Percentiles rank a stretch among this genome's conserved stretches.
Evolutionary conservation across 2,888 invertebrate genomes (phyloP).

Genomic region (Agrilus biguttatus): DNA sequence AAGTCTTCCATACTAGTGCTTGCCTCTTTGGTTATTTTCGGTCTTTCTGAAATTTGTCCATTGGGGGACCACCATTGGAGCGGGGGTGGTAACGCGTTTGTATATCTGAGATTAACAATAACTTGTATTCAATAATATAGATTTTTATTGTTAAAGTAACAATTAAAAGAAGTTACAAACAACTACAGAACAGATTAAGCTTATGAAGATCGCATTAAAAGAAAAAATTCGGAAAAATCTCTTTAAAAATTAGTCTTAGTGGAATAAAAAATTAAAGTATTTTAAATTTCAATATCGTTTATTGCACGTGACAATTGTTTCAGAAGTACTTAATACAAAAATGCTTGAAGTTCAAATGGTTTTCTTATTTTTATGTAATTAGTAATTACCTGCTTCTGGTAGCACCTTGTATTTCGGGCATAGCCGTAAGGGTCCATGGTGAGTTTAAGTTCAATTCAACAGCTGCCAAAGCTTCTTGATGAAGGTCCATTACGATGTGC

Average conservation of each 20-base stretch:
- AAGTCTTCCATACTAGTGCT: slow-evolving; percentile 39
- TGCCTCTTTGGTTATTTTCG: slow-evolving; percentile 31
- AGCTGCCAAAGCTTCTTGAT: slow-evolving; percentile 35
- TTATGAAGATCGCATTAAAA: too few species aligned
- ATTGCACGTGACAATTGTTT: too few species aligned
- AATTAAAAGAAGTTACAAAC: too few species aligned
- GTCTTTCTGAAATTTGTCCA: slow-evolving; percentile 7
- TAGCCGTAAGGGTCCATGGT: slow-evolving; percentile 26
- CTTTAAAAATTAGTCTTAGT: background rate
- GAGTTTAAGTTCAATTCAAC: slow-evolving; percentile 23
- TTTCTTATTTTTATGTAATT: background rate
- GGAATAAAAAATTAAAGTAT: too few species aligned
- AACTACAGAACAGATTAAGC: too few species aligned
- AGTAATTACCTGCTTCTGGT: slow-evolving; percentile 21
- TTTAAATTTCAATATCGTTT: too few species aligned
- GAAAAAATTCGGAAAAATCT: too few species aligned
- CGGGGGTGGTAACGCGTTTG: slow-evolving; percentile 17
- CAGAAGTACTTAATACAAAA: too few species aligned
- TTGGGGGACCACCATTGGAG: slow-evolving; percentile 17
- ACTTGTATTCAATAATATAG: too few species aligned
- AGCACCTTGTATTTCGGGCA: slow-evolving; percentile 25
- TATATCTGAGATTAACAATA: background rate
- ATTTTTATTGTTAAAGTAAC: too few species aligned
- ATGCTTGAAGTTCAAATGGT: background rate
- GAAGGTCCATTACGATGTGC: slow-evolving; percentile 45